Percentiles rank a stretch among this genome's conserved stretches.
Conservation (phyloP, 2,113 vertebrate species). For the Dicrurus megarhynchus region DNA sequence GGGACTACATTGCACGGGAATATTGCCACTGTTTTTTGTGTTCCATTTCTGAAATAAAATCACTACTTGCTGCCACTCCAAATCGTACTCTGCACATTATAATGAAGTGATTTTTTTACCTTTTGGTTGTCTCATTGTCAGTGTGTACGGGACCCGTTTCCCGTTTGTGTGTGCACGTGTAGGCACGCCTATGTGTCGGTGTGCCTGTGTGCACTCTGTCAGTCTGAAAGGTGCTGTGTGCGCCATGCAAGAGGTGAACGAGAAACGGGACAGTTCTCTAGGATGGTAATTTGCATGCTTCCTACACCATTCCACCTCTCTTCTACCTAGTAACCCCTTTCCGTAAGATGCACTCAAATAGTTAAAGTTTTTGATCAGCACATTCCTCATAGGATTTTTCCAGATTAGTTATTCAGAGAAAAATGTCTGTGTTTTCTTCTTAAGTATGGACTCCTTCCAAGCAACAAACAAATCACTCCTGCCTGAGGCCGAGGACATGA, state of each 20-base stretch:
- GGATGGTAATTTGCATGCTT: not conserved
- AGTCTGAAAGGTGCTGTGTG: not conserved
- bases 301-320: not conserved
- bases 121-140: not conserved
- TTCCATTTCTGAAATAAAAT: not conserved
- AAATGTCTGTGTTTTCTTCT: not conserved
- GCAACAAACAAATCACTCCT: not conserved
- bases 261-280: not conserved
- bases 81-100: not conserved
- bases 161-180: accelerated
- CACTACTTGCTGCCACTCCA: accelerated
- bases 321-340: not conserved
- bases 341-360: not conserved
- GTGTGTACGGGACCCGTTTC: not conserved
- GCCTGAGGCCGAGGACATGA: not conserved
- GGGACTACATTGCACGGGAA: not conserved
- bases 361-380: not conserved
- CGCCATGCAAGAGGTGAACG: accelerated
- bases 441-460: not conserved
- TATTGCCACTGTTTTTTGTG: not conserved
- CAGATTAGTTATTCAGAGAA: not conserved
- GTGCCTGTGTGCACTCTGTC: accelerated
- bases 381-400: not conserved
- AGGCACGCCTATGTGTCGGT: accelerated
- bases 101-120: not conserved